Percentiles rank a stretch among this genome's conserved stretches.
Conservation (phyloP, 2,797 vertebrate genomes). For the Sebastes umbrosus region DNA sequence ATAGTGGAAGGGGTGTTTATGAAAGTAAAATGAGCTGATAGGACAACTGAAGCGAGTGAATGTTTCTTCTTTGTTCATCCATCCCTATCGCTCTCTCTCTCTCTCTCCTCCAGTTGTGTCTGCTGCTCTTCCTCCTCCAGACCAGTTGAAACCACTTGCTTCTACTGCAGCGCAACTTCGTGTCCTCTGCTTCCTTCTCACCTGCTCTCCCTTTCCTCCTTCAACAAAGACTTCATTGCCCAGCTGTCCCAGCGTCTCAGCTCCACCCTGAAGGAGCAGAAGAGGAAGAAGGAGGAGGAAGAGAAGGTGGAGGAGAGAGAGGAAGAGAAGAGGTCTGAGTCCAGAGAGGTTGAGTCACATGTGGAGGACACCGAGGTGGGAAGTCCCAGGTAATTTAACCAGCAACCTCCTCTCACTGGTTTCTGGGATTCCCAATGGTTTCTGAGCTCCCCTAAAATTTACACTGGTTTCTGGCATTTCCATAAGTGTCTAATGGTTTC, state of each 20-base stretch:
- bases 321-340: slow-evolving; percentile 52
- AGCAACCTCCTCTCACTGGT: background rate
- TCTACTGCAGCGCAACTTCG: slow-evolving; percentile 39
- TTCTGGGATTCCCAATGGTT: background rate
- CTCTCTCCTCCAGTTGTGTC: slow-evolving; percentile 36
- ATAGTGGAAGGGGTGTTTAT: background rate
- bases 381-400: slow-evolving; percentile 47
- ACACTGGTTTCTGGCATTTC: background rate
- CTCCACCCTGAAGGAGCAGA: slow-evolving; percentile 69
- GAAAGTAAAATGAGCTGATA: background rate
- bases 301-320: slow-evolving; percentile 40
- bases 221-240: slow-evolving; percentile 87
- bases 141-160: slow-evolving; percentile 19
- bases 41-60: background rate
- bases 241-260: slow-evolving; percentile 85
- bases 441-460: background rate
- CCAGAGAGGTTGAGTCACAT: slow-evolving; percentile 40
- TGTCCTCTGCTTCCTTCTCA: slow-evolving; percentile 50
- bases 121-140: slow-evolving; percentile 49
- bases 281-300: background rate
- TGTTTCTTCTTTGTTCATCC: background rate
- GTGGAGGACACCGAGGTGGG: slow-evolving; percentile 57
- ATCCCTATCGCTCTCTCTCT: background rate
- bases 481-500: background rate
- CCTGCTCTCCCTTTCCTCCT: slow-evolving; percentile 77